Conservation (phyloP, 2,888 invertebrate species). For the Apoda limacodes region DNA sequence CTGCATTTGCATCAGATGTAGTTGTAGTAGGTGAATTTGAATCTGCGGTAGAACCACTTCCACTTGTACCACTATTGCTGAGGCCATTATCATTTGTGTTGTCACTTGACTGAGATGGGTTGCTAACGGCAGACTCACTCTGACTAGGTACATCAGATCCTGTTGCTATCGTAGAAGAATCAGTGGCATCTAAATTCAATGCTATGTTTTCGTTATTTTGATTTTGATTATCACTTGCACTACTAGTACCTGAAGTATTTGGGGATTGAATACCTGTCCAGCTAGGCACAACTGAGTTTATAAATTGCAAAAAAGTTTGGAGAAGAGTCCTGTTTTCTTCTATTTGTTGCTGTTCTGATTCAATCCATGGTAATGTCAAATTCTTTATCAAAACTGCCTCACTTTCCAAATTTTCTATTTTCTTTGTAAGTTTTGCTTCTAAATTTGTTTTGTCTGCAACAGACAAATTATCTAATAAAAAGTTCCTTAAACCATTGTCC, state of each 20-base stretch:
- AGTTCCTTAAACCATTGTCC: slow-evolving; percentile 32
- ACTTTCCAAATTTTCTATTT: slow-evolving; percentile 47
- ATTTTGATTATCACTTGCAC: too few relatives aligned
- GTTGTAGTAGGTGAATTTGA: too few relatives aligned
- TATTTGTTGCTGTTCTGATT: slow-evolving; percentile 32
- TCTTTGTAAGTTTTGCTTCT: slow-evolving; percentile 34
- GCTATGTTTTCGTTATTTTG: too few relatives aligned
- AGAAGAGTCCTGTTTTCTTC: slow-evolving; percentile 43
- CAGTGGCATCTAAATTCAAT: too few relatives aligned
- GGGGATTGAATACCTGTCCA: slow-evolving; percentile 30
- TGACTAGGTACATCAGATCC: too few relatives aligned
- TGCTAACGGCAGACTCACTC: too few relatives aligned
- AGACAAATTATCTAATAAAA: slow-evolving; percentile 39
- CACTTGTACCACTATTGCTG: too few relatives aligned
- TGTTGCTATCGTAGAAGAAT: too few relatives aligned
- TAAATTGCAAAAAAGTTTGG: slow-evolving; percentile 35
- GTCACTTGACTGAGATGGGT: too few relatives aligned
- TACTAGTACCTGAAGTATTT: slow-evolving; percentile 4
- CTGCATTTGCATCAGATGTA: too few relatives aligned
- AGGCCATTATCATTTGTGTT: too few relatives aligned
- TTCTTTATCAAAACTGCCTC: slow-evolving; percentile 40
- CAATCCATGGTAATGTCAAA: slow-evolving; percentile 36
- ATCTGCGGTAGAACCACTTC: too few relatives aligned
- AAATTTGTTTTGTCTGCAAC: slow-evolving; percentile 38
- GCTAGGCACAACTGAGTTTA: slow-evolving; percentile 40